Evolutionary conservation across 2,797 vertebrate species (phyloP), one percentile per base, ranked within the genome.

Genomic region (Halcyon leucocephala): DNA sequence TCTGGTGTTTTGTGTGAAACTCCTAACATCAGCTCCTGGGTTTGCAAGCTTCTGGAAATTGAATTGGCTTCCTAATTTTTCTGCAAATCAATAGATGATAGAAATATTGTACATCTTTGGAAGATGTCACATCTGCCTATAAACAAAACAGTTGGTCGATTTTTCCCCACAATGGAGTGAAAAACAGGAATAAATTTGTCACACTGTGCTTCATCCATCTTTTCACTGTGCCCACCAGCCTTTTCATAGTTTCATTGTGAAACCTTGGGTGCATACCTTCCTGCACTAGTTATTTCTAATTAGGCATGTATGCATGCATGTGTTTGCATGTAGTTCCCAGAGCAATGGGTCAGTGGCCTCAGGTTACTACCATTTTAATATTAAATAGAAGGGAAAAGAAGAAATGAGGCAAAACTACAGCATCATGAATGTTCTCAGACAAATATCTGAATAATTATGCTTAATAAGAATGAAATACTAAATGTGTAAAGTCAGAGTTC

Each of bases 401-500:
- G 21, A 92, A 85, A 91, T 52, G 10, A 71, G 22, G 28, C 28
- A 91, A 80, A 91, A 28, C 5, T 31, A 81, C 26, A 77, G 14
- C 10, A 35, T 60, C 41, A 25, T 26, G 18, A 70, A 67, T 49
- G 22, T 88, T 84, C 69, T 74, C 35, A 57, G 48, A 61, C 26
- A 28, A 51, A 3, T 39, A 77, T 55, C 61, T 76, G 54, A 86
- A 58, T 86, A 93, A 84, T 70, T 82, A 83, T 0, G 0, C 39
- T 80, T 16, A 37, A 57, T 87, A 96, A 81, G 21, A 93, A 49
- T 21, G 14, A 86, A 91, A 96, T 77, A 82, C 16, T 77, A 92
- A 88, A 93, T 67, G 52, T 73, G 28, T 82, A 95, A 93, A 88
- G 58, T 13, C n/a, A 86, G 46, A 90, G 41, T 25, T 94, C 70